A percentile compares a stretch with the other conserved stretches of the same genome.
Evolutionary conservation across 2,888 invertebrate species (phyloP).

Genomic region (Nipponacmea schrenckii): DNA sequence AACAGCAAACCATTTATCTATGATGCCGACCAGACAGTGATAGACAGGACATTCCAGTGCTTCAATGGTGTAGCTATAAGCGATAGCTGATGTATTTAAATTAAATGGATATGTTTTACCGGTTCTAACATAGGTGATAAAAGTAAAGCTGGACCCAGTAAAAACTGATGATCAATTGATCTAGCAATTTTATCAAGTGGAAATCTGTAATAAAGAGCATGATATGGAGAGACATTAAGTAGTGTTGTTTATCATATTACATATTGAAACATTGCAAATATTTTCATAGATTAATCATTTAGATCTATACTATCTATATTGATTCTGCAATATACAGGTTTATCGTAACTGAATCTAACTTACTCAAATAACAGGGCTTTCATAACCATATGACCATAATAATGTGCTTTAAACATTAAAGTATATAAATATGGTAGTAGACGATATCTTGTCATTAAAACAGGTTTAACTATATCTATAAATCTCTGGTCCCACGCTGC

Average conservation of each 20-base stretch:
- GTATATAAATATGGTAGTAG: conserved; percentile 69
- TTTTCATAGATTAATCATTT: no score
- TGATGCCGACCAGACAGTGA: no score
- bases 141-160: conserved; percentile 64
- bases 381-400: conserved; percentile 63
- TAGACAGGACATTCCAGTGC: no score
- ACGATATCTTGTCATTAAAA: conserved; percentile 62
- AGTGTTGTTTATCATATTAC: no score
- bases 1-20: no score
- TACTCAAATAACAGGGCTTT: conserved; percentile 67
- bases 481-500: conserved; percentile 49
- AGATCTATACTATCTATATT: no score
- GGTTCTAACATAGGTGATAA: conserved; percentile 52
- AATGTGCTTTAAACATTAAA: conserved; percentile 64
- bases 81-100: no score
- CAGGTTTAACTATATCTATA: conserved; percentile 40
- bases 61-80: no score
- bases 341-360: conserved; percentile 24
- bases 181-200: conserved; percentile 40
- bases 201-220: conserved; percentile 30
- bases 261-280: no score
- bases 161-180: conserved; percentile 47
- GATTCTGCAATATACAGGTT: no score
- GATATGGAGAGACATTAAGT: no score
- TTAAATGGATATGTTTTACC: conserved; percentile 25